Conservation (phyloP, 2,888 invertebrate genomes). For the Melieria omissa region DNA sequence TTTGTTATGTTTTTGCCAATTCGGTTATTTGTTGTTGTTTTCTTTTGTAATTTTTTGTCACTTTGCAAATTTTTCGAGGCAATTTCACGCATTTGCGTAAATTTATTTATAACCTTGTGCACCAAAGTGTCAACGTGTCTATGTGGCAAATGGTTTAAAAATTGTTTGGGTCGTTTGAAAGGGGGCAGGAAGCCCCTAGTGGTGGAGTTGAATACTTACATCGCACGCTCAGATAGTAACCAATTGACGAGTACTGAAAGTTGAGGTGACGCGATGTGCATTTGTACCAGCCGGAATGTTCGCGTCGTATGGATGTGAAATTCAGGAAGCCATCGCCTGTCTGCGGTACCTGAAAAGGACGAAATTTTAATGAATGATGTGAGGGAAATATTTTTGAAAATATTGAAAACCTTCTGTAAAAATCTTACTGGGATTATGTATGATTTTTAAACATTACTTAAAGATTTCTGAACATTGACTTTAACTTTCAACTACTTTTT, state of each 20-base stretch:
- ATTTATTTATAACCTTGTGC: constrained; percentile 41
- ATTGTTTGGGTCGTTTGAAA: constrained; percentile 19
- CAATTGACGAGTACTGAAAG: constrained; percentile 88
- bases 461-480: too few species aligned
- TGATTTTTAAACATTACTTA: too few species aligned
- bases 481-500: too few species aligned
- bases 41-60: constrained; percentile 22
- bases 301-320: constrained; percentile 80
- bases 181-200: not conserved
- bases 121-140: constrained; percentile 19
- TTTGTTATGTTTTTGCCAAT: not conserved
- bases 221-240: constrained; percentile 89
- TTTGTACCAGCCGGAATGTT: constrained; percentile 93
- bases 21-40: constrained; percentile 2
- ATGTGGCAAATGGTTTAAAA: constrained; percentile 43
- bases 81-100: constrained; percentile 57
- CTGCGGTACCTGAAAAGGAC: constrained; percentile 71
- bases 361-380: not conserved
- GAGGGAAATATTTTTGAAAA: not conserved
- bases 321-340: constrained; percentile 84
- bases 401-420: not conserved
- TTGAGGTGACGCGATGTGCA: constrained; percentile 87
- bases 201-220: constrained; percentile 73
- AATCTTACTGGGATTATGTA: too few species aligned
- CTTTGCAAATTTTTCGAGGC: constrained; percentile 45